Percentiles rank a stretch among this genome's conserved stretches.
These are phyloP conservation scores for Melanaphis sacchari DNA, from an alignment of 1,140 invertebrate species.

Conservation along the genomic window DNA sequence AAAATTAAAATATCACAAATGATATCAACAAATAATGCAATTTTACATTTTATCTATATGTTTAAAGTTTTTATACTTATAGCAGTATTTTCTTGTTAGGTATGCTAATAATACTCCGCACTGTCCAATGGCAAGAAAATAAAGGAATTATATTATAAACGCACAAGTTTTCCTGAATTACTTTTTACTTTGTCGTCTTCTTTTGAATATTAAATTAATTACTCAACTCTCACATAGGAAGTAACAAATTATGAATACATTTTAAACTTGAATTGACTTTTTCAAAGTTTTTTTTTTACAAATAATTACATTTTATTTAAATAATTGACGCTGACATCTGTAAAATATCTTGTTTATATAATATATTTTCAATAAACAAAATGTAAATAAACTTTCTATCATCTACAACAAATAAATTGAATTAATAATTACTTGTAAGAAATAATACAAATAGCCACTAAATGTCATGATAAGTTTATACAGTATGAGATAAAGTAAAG, in stretches of 20 bases:
- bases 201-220: conserved; percentile 37
- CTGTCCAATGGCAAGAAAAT: too few species aligned
- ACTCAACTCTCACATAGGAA: neutral
- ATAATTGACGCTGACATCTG: neutral
- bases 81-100: neutral
- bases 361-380: neutral
- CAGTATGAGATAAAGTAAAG: neutral
- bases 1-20: neutral
- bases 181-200: neutral
- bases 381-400: neutral
- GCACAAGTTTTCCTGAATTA: neutral
- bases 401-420: neutral
- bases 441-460: neutral
- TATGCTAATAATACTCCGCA: conserved; percentile 19
- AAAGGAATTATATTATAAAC: conserved; percentile 5
- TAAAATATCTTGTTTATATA: neutral
- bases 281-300: neutral
- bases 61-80: neutral
- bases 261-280: neutral
- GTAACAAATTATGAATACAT: conserved; percentile 23
- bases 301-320: neutral
- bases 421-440: neutral
- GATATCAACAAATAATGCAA: neutral
- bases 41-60: neutral
- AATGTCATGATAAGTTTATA: neutral